phyloP scores from a whole-genome alignment of 1,140 invertebrate genomes.

The Drosophila leontia region DNA sequence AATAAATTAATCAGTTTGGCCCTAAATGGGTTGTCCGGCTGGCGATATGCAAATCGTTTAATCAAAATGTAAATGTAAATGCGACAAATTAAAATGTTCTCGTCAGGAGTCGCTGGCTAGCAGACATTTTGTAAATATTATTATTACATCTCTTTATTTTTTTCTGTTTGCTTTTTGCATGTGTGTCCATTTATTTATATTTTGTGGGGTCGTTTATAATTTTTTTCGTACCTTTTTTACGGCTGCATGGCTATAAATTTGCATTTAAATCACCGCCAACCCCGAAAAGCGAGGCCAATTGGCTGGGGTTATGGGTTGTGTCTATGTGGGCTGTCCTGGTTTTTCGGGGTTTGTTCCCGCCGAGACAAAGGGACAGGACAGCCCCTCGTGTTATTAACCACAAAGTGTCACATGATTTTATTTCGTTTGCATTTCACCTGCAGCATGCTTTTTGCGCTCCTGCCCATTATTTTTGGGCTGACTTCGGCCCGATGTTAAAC shows the following conservation, averaged over 20 bases:
- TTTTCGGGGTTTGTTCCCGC: slow-evolving; percentile 39
- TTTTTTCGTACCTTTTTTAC: slow-evolving; percentile 63
- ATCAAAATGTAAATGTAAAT: slow-evolving; percentile 80
- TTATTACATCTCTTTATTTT: slow-evolving; percentile 62
- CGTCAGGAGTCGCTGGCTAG: slow-evolving; percentile 65
- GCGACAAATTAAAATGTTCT: slow-evolving; percentile 75
- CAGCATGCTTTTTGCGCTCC: slow-evolving; percentile 59
- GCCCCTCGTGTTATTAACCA: slow-evolving; percentile 73
- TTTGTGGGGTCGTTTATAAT: slow-evolving; percentile 56
- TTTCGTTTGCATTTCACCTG: slow-evolving; percentile 75
- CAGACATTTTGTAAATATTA: slow-evolving; percentile 83
- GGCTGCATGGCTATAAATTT: slow-evolving; percentile 81
- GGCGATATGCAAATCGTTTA: slow-evolving; percentile 73
- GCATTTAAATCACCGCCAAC: slow-evolving; percentile 80
- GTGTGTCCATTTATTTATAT: slow-evolving; percentile 56
- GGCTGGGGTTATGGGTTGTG: slow-evolving; percentile 14
- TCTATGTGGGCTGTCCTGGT: slow-evolving; percentile 35
- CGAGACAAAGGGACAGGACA: slow-evolving; percentile 37
- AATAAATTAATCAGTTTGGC: slow-evolving; percentile 46
- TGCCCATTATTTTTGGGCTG: slow-evolving; percentile 69
- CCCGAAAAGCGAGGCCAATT: slow-evolving; percentile 39
- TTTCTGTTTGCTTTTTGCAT: slow-evolving; percentile 43
- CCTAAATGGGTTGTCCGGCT: slow-evolving; percentile 18
- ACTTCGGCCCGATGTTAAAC: slow-evolving; percentile 67
- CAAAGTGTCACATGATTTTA: slow-evolving; percentile 84